phyloP scores from a whole-genome alignment of 2,797 vertebrate species.

The Amazonetta brasiliensis region DNA sequence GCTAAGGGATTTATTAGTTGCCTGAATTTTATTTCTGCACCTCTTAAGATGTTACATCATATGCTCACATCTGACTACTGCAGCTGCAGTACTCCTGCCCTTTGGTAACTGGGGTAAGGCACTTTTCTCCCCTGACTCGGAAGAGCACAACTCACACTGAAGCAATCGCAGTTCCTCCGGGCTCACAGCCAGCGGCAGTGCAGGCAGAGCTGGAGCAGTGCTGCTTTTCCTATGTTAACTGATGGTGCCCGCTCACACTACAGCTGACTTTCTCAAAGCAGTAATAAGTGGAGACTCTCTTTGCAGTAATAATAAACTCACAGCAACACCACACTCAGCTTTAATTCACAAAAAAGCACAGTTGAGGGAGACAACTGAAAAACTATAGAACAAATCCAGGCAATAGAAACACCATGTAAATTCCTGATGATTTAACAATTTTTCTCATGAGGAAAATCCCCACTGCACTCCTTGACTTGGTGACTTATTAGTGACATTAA shows the following conservation, averaged over 20 bases:
- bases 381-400: not conserved
- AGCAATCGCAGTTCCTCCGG: fast-evolving
- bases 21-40: not conserved
- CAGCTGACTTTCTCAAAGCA: not conserved
- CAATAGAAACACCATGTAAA: not conserved
- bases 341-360: not conserved
- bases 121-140: not conserved
- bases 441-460: not conserved
- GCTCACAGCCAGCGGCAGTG: fast-evolving
- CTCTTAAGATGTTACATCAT: not conserved
- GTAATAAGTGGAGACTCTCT: not conserved
- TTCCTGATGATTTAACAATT: not conserved
- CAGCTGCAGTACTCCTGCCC: fast-evolving
- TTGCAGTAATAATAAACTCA: not conserved
- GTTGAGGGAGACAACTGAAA: not conserved
- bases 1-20: not conserved
- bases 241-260: not conserved
- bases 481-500: not conserved
- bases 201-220: not conserved
- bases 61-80: not conserved
- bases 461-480: too few relatives aligned
- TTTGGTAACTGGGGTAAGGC: not conserved
- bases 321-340: not conserved
- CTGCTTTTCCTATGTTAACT: not conserved
- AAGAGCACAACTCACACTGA: not conserved